Evolutionary conservation across 1,140 invertebrate species (phyloP), one percentile per base, ranked within the genome.

Genomic region (Globodera rostochiensis): DNA sequence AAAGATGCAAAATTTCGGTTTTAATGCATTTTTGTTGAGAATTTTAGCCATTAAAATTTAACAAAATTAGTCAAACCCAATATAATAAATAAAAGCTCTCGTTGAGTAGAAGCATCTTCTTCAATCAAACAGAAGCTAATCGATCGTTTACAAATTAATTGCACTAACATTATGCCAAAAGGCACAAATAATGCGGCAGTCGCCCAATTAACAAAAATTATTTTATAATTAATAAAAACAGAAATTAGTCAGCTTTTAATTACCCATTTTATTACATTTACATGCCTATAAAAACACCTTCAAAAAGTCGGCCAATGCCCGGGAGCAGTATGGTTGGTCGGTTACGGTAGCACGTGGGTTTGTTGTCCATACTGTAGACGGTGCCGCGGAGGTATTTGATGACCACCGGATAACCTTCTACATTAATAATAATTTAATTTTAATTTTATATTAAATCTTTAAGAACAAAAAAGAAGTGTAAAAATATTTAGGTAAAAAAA

Each of bases 291-390:
- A 73, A n/a, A 73, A 73, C 57, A 81, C 85, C 85, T 47, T 80
- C 80, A n/a, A 81, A 45, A 15, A 86, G 69, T 67, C 77, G 85
- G 9, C 80, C 87, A 49, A 67, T 74, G 45, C 85, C 85, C 13
- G 85, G 85, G 71, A 86, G 69, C 46, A 86, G 64, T 13, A 86
- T 87, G 67, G 80, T 88, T 1, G 86, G 70, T 57, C 74, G 9
- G n/a, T 75, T 71, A 36, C 86, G 47, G 50, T 79, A 46, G 70
- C 85, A 86, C 0, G 85, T 45, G 9, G 85, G 87, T 25, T 73
- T 80, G 36, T 45, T 71, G 36, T 86, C 82, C 7, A 66, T n/a
- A 8, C 73, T 74, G 64, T 86, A 86, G 57, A 86, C 80, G n/a
- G 75, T 79, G 19, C 84, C 87, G 9, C 69, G 47, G n/a, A 86